A percentile compares a stretch with the other conserved stretches of the same genome.
phyloP scores from a whole-genome alignment of 2,113 vertebrate species.

The Rynchops niger region DNA sequence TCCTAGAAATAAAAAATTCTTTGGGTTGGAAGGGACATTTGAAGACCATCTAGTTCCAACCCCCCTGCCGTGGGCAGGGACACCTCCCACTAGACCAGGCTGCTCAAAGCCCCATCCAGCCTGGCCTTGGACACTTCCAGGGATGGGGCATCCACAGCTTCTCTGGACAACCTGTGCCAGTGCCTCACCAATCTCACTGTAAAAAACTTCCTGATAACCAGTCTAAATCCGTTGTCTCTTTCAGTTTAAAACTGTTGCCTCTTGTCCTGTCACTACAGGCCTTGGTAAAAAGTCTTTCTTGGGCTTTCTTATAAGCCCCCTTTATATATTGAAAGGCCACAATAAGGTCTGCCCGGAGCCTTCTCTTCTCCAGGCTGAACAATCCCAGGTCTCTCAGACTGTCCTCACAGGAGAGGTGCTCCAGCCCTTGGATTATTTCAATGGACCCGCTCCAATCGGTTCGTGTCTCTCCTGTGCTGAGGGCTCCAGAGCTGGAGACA shows the following conservation, averaged over 20 bases:
- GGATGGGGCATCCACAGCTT: no score
- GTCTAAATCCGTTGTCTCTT: not conserved
- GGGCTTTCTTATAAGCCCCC: no score
- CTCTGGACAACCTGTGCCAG: no score
- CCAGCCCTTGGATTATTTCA: rapidly evolving
- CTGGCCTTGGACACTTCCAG: not conserved
- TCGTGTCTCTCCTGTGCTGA: not conserved
- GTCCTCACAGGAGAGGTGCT: not conserved
- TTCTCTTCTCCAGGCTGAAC: not conserved
- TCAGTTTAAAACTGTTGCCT: rapidly evolving
- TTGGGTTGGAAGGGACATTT: not conserved
- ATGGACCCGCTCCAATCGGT: rapidly evolving
- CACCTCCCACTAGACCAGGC: not conserved
- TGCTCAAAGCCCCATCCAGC: not conserved
- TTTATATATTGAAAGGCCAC: not conserved
- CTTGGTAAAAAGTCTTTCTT: not conserved
- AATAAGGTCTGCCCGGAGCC: rapidly evolving
- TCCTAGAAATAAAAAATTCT: not conserved
- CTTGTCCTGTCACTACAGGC: not conserved
- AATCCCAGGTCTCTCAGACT: not conserved
- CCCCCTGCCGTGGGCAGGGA: not conserved
- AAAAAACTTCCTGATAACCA: not conserved
- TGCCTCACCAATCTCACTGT: not conserved
- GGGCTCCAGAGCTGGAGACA: not conserved
- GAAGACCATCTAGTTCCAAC: not conserved